These are phyloP conservation scores for Andrena bucephala DNA, from an alignment of 2,888 invertebrate genomes.

Conservation along the genomic window DNA sequence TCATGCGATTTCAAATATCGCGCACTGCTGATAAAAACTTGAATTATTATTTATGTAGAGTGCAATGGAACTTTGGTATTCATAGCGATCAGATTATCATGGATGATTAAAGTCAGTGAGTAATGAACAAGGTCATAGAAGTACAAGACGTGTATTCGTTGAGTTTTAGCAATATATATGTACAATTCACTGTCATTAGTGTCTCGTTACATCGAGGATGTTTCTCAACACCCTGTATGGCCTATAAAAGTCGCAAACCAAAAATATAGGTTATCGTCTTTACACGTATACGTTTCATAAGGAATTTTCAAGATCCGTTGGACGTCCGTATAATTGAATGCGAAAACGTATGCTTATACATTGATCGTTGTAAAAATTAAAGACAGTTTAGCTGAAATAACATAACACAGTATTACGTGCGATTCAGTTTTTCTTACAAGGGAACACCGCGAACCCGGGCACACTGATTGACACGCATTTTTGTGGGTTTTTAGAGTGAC, in stretches of 20 bases:
- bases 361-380: too few relatives aligned
- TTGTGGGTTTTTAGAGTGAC: too few relatives aligned
- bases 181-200: neutral
- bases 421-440: too few relatives aligned
- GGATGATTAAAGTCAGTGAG: neutral
- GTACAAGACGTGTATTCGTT: neutral
- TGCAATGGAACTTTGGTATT: slow-evolving; percentile 4
- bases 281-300: too few relatives aligned
- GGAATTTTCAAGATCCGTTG: too few relatives aligned
- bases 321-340: too few relatives aligned
- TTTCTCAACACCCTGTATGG: neutral
- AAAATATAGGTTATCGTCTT: neutral
- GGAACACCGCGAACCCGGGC: too few relatives aligned
- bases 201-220: neutral
- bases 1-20: neutral
- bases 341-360: too few relatives aligned
- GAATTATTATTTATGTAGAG: neutral
- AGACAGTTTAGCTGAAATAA: too few relatives aligned
- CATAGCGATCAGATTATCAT: neutral
- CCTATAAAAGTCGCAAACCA: neutral
- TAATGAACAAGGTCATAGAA: neutral
- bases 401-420: too few relatives aligned
- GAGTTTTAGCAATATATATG: neutral
- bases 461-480: too few relatives aligned
- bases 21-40: neutral